Base-by-base conservation (phyloP, 2,113 vertebrate species). In the Alexandromys fortis region DNA sequence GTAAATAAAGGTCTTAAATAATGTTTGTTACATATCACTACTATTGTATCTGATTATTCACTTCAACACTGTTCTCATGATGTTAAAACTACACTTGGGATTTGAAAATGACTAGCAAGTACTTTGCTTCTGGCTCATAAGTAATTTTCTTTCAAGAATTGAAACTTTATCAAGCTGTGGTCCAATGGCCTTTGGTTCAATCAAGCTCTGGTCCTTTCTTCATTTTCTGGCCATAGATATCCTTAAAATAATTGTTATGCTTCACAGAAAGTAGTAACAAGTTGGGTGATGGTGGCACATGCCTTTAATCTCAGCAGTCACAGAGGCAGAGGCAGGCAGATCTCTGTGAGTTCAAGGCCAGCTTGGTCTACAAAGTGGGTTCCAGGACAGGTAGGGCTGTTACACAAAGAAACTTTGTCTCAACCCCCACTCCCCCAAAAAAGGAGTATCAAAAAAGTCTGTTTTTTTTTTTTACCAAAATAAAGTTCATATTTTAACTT, bases 1-100 rank as follows among this genome's bases (percentile, higher is more conserved):
- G 99, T 99, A 97, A 98, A 28, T 97, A 78, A 58, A 45, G 38
- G 26, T 92, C 72, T 96, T 90, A 45, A 87, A 91, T 52, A 96
- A 72, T 47, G 24, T 68, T 91, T 65, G 13, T 81, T 92, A 86
- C 28, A 90, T 92, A 28, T 79, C 70, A 75, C 77, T 77, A 87
- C 68, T 87, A 76, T 61, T 94, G 45, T 9, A 45, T 79, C 70
- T 78, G 3, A 35, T 91, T 89, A n/a, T 47, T 58, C 38, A 72
- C 11, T 91, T 19, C 52, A 91, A 70, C 17, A n/a, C 52, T 77
- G 28, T 95, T 92, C 24, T 95, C 42, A 49, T 90, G 81, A 83
- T 89, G 47, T 88, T 70, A 68, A 90, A 90, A 30, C 72, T 92
- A 38, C 3, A 58, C 38, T 58, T 58, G 90, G 68, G 52, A 96